These are phyloP conservation scores for Octomys mimax DNA, from an alignment of 2,797 vertebrate species.

Conservation along the genomic window DNA sequence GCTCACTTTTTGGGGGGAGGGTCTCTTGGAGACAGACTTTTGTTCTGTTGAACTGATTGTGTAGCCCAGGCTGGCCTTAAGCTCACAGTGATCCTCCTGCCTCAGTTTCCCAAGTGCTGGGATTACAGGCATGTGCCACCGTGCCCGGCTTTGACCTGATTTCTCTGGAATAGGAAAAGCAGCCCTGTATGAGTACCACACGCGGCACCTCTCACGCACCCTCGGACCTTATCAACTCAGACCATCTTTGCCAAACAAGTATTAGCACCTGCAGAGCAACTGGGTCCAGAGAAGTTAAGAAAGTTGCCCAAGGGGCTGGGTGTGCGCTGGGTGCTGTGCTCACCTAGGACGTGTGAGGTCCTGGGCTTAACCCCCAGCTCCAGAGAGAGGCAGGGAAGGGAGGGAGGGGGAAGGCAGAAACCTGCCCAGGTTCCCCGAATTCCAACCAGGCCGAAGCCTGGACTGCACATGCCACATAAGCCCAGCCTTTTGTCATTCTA, in stretches of 20 bases:
- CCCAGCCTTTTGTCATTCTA: not conserved
- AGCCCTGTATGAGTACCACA: not conserved
- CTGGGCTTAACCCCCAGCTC: not conserved
- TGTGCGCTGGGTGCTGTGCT: not conserved
- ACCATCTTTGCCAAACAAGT: constrained; percentile 38
- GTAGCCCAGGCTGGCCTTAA: not conserved
- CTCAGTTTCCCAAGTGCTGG: not conserved
- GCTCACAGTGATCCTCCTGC: not conserved
- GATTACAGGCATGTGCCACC: not conserved
- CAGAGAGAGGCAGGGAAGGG: not conserved
- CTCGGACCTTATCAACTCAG: not conserved
- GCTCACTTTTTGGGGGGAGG: not conserved
- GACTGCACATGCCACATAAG: not conserved
- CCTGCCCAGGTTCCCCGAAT: not conserved
- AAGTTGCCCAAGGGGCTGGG: not conserved
- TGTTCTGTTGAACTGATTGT: not conserved
- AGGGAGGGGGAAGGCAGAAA: not conserved
- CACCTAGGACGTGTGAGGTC: not conserved
- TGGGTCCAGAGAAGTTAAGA: not conserved
- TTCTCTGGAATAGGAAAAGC: not conserved
- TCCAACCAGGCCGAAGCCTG: not conserved
- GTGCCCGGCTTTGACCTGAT: not conserved
- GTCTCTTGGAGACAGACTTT: not conserved
- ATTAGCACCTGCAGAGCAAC: not conserved
- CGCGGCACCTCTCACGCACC: not conserved